Base-by-base conservation (phyloP, 2,113 vertebrate species). In the Irena cyanogastra region DNA sequence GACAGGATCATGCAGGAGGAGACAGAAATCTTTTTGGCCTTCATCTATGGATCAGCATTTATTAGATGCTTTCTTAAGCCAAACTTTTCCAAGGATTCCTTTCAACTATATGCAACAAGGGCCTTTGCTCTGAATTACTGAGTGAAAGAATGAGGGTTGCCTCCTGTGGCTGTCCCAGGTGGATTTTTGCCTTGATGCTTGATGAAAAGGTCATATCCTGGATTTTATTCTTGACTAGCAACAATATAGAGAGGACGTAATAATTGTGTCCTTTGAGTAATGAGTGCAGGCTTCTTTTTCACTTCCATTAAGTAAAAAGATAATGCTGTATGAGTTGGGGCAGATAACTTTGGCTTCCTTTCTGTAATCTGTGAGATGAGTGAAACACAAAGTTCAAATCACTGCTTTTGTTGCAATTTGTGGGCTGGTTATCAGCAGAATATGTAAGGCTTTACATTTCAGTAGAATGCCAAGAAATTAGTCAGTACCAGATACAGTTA, bases 161-260 rank as follows among this genome's bases (percentile, higher is more conserved):
- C 47, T 94, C 27, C 52, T 80, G 81, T 87, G 45, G 68, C 56
- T 91, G 28, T 85, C 82, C 82, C 85, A 64, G 68, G 80, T 92
- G 69, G 61, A 87, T 89, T 95, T 83, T 94, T 64, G 85, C 31
- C 71, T 88, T 94, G 79, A 86, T 0, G 1, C 47, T 94, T 93
- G 80, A 87, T 93, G 93, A 91, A 85, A 90, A 95, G 75, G 52
- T 83, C 71, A 75, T 79, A 94, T 83, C 69, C 65, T 87, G 83
- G 56, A 84, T 93, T 86, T 96, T 83, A 78, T 75, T 76, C 80
- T 90, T 89, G 49, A 64, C 64, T 82, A 82, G 47, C 18, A 95
- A 76, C 37, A 57, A 20, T 87, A 78, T 21, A 60, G 68, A 89
- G 72, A 83, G 82, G 83, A 94, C 93, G 76, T 71, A 93, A 93